Evolutionary conservation across 1,140 invertebrate species (phyloP).

Genomic region (Dreissena polymorpha): DNA sequence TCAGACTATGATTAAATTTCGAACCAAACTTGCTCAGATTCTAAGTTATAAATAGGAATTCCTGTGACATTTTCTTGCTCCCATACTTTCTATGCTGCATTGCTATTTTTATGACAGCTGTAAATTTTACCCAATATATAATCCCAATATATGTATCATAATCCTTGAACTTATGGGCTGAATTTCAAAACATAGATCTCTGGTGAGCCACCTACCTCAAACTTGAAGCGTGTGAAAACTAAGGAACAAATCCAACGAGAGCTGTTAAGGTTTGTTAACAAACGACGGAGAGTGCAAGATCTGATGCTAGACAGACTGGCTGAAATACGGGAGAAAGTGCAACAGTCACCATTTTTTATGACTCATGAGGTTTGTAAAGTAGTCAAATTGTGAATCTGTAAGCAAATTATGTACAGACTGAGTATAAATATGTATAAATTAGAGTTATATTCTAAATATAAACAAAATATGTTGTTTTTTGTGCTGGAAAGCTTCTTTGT

Average conservation of each 20-base stretch:
- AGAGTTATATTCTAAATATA: too few species aligned
- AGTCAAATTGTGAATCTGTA: too few species aligned
- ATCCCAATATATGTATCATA: background rate
- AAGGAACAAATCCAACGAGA: constrained; percentile 63
- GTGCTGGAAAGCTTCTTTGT: too few species aligned
- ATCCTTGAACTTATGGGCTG: background rate
- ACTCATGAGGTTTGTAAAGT: constrained; percentile 89
- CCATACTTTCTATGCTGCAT: too few species aligned
- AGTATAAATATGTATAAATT: too few species aligned
- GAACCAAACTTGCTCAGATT: too few species aligned
- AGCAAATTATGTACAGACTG: too few species aligned
- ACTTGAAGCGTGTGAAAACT: constrained; percentile 75
- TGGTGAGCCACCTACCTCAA: constrained; percentile 71
- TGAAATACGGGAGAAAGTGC: constrained; percentile 83
- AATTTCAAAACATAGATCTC: constrained; percentile 62
- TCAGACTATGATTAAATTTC: too few species aligned
- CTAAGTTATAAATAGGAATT: too few species aligned
- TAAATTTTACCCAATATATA: background rate
- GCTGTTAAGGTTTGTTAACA: constrained; percentile 29
- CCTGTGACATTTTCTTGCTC: too few species aligned
- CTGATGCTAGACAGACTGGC: constrained; percentile 58
- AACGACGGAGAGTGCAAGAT: constrained; percentile 1
- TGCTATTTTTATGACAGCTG: background rate
- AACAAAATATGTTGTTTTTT: too few species aligned
- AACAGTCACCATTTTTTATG: constrained; percentile 92